Percentiles rank a stretch among this genome's conserved stretches.
These are phyloP conservation scores for Rhinella marina DNA, from an alignment of 2,797 vertebrate species.

Conservation along the genomic window DNA sequence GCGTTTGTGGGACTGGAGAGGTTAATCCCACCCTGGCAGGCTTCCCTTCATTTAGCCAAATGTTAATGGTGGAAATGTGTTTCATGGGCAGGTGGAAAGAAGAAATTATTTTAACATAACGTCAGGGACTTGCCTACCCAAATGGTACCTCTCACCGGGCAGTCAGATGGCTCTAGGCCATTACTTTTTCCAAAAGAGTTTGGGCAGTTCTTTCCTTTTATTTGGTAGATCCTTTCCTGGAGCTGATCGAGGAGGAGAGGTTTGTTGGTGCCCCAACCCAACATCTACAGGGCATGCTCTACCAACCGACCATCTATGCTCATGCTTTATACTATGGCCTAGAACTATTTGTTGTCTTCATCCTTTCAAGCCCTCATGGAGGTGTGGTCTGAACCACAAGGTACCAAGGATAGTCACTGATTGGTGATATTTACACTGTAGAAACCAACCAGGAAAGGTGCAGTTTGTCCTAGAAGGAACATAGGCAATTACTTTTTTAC, in stretches of 20 bases:
- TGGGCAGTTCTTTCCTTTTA: not conserved
- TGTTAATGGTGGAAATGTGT: conserved; percentile 12
- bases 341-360: not conserved
- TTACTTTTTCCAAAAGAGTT: not conserved
- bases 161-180: conserved; percentile 7
- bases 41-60: not conserved
- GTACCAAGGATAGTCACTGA: no score
- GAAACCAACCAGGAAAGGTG: no score
- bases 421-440: no score
- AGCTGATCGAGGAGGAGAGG: not conserved
- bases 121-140: not conserved
- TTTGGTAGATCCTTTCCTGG: not conserved
- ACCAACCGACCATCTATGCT: not conserved
- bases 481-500: no score
- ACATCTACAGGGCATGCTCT: not conserved
- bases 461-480: no score
- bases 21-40: conserved; percentile 26
- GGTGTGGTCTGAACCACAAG: not conserved
- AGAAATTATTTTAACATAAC: conserved; percentile 5
- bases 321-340: not conserved
- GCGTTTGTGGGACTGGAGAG: not conserved
- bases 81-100: conserved; percentile 29
- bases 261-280: not conserved
- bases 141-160: not conserved
- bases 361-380: not conserved